Base-by-base conservation (phyloP, 2,888 invertebrate genomes). In the Drosophila peninsularis region DNA sequence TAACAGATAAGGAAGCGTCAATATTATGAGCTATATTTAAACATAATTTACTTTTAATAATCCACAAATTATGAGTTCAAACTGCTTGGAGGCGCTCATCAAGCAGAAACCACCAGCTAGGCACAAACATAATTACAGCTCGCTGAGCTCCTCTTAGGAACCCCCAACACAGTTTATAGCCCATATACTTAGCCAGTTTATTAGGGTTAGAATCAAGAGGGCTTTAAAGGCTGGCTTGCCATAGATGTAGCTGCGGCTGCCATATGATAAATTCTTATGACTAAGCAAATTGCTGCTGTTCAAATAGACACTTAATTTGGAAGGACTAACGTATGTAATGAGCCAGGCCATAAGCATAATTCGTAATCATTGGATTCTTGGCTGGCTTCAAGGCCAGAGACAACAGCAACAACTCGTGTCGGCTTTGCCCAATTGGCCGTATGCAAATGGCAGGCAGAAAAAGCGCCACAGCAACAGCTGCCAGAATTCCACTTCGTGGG, bases 361-460 rank as follows among this genome's bases (percentile, higher is more conserved):
- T 72, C 42, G 68, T 77, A 64, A 77, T 68, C 61, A 62, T 58
- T 64, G 57, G 39, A 24, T 68, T 32, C 53, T 60, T 44, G 61
- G 72, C 72, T 71, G 65, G 62, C 70, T 62, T 19, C 54, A 32
- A 41, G 6, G 3, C 6, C 24, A 2, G 11, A 19, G 39, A 10
- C 24, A 42, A 36, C 24, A 54, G 44, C 44, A 63, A 52, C 62
- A 37, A 39, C 64, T 78, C 60, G 55, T 79, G 79, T 78, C 79
- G 74, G 79, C 85, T 70, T 84, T 82, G 86, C 76, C 74, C 86
- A 83, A 83, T 83, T 86, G 86, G 86, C 82, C 84, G 73, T 83
- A 86, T 83, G 78, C 72, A 80, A 82, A 83, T 78, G 76, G 64
- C 65, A 60, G 71, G 37, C 67, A 27, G n/a, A 27, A 10, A 10